A percentile compares a stretch with the other conserved stretches of the same genome.
phyloP scores from a whole-genome alignment of 2,888 invertebrate species.

The Parnassius apollo region DNA sequence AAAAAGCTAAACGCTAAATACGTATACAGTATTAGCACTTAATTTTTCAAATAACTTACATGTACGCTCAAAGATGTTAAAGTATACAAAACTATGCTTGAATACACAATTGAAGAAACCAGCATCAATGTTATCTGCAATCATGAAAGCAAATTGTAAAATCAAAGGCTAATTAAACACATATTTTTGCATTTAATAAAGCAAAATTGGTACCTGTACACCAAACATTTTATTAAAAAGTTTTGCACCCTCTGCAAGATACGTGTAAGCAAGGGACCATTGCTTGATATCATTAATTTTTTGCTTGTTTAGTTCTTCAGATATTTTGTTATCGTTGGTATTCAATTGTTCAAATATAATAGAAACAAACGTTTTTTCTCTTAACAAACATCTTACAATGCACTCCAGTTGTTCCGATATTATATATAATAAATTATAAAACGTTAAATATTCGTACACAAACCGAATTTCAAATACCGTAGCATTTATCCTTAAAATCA shows the following conservation, averaged over 20 bases:
- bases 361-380: background rate
- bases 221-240: conserved; percentile 13
- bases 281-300: conserved; percentile 5
- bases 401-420: conserved; percentile 19
- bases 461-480: background rate
- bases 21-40: no score
- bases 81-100: background rate
- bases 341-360: background rate
- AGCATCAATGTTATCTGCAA: conserved; percentile 1
- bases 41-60: background rate
- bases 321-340: background rate
- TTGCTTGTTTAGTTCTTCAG: background rate
- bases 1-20: no score
- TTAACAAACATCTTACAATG: conserved; percentile 2
- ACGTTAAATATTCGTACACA: conserved; percentile 6
- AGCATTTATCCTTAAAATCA: background rate
- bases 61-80: background rate
- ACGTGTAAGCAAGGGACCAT: conserved; percentile 9
- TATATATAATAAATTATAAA: conserved; percentile 1
- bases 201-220: conserved; percentile 6
- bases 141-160: background rate
- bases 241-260: conserved; percentile 6
- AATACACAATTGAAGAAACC: background rate
- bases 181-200: background rate
- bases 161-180: background rate